Evolutionary conservation across 2,888 invertebrate species (phyloP).

Genomic region (Hecatera dysodea): DNA sequence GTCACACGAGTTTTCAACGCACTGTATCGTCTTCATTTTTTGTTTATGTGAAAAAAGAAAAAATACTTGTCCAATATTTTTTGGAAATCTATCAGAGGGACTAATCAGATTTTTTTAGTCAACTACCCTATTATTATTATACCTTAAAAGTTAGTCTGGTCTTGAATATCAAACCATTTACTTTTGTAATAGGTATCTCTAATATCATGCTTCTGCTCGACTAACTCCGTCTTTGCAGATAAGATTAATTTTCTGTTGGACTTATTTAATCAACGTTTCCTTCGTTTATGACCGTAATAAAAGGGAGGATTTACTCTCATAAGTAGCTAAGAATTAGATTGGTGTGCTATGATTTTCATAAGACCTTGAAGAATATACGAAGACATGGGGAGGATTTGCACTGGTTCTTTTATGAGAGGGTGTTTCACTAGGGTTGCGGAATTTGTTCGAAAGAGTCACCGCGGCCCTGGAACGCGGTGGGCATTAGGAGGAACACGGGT

Average conservation of each 20-base stretch:
- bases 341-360: slow-evolving; percentile 16
- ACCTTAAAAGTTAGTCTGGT: not conserved
- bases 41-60: too few species aligned
- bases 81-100: too few species aligned
- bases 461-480: too few species aligned
- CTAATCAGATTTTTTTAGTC: too few species aligned
- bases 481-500: too few species aligned
- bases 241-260: slow-evolving; percentile 43
- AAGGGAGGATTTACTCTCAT: slow-evolving; percentile 28
- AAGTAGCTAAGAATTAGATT: slow-evolving; percentile 19
- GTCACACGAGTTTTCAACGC: too few species aligned
- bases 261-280: slow-evolving; percentile 44
- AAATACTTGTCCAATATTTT: too few species aligned
- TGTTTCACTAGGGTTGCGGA: too few species aligned
- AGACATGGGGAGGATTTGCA: not conserved
- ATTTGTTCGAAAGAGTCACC: too few species aligned
- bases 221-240: slow-evolving; percentile 16
- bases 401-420: not conserved
- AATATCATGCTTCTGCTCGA: slow-evolving; percentile 28
- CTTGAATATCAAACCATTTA: slow-evolving; percentile 23
- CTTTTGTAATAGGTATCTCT: slow-evolving; percentile 16
- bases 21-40: too few species aligned
- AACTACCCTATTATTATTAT: too few species aligned
- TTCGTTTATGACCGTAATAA: slow-evolving; percentile 46
- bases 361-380: not conserved